These are phyloP conservation scores for Tragelaphus buxtoni DNA, from an alignment of 2,113 vertebrate species.

Conservation along the genomic window DNA sequence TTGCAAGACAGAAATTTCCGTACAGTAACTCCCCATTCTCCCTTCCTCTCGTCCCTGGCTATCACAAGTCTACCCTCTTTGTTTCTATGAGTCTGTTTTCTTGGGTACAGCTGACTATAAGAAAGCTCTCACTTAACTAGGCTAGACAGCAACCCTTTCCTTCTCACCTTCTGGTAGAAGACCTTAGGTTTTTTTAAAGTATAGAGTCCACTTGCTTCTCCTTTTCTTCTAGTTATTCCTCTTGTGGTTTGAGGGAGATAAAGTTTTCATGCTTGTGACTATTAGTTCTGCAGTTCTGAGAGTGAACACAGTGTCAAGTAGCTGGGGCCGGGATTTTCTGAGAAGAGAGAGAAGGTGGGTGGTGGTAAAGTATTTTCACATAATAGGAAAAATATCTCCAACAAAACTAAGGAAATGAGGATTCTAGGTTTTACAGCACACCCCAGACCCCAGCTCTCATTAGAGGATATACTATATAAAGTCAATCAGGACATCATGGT, in stretches of 20 bases:
- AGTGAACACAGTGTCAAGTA: not conserved
- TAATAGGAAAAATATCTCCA: conserved; percentile 16
- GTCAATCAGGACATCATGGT: conserved; percentile 19
- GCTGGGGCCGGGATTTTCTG: not conserved
- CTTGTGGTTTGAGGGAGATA: not conserved
- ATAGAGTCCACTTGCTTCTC: not conserved
- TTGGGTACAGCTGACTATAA: not conserved
- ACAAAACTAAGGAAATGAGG: not conserved
- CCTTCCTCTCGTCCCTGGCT: not conserved
- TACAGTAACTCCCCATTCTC: not conserved
- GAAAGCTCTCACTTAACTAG: not conserved
- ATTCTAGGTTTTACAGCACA: not conserved
- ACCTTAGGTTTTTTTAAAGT: not conserved
- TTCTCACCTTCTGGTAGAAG: not conserved
- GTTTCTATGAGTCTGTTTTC: not conserved
- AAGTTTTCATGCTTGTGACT: not conserved
- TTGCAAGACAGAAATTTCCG: not conserved
- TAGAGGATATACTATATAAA: conserved; percentile 19
- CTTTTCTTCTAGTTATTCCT: not conserved
- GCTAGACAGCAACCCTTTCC: not conserved
- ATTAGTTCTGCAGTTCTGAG: not conserved
- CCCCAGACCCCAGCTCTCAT: not conserved
- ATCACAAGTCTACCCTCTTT: not conserved
- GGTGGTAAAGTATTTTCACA: not conserved
- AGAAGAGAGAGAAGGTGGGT: not conserved